phyloP scores from a whole-genome alignment of 2,797 vertebrate genomes.

The Sternotherus odoratus region DNA sequence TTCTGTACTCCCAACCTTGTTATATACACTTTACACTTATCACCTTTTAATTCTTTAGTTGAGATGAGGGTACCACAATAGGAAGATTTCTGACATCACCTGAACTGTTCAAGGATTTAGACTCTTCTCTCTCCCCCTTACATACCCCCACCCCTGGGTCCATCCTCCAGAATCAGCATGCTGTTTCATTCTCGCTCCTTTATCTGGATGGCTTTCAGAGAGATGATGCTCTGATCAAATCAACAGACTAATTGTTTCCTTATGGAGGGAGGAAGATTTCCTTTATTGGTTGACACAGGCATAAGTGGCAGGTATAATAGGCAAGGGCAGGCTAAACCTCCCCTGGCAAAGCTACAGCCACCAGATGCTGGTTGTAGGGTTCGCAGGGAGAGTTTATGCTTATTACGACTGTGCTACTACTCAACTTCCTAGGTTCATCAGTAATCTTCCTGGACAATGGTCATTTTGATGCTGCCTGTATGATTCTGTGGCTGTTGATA shows the following conservation, averaged over 20 bases:
- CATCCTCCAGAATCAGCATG: background rate
- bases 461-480: background rate
- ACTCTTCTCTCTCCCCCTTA: too few species aligned
- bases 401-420: too few species aligned
- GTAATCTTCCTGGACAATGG: background rate
- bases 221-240: background rate
- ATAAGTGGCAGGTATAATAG: too few species aligned
- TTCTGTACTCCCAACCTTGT: background rate
- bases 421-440: too few species aligned
- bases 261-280: background rate
- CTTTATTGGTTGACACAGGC: background rate
- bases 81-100: background rate
- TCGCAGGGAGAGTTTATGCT: too few species aligned
- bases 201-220: background rate
- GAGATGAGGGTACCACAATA: background rate
- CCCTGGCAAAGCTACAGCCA: too few species aligned
- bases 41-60: background rate
- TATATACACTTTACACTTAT: background rate
- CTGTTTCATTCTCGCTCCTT: background rate
- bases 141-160: fast-evolving
- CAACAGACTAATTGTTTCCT: background rate
- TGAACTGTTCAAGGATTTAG: background rate
- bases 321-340: too few species aligned
- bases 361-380: too few species aligned
- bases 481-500: background rate